Conservation (phyloP, 2,888 invertebrate species). For the Nemapogon koenigi region DNA sequence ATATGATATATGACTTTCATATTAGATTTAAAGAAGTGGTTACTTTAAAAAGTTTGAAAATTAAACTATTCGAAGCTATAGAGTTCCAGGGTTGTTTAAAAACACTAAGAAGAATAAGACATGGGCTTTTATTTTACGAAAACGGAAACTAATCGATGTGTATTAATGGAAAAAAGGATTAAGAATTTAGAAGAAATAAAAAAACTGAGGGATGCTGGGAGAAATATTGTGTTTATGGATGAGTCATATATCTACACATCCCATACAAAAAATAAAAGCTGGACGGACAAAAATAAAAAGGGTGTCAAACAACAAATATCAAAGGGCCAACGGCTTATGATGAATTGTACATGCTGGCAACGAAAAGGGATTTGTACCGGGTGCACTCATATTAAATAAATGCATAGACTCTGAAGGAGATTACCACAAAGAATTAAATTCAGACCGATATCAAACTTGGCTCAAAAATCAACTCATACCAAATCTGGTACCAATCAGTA, state of each 20-base stretch:
- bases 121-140: slow-evolving; percentile 6
- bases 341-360: slow-evolving; percentile 11
- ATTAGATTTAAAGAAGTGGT: background rate
- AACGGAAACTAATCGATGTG: slow-evolving; percentile 4
- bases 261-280: background rate
- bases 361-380: slow-evolving; percentile 1
- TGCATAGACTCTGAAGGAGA: background rate
- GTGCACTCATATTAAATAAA: slow-evolving; percentile 1
- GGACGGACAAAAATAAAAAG: slow-evolving; percentile 1
- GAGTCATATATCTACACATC: slow-evolving; percentile 11
- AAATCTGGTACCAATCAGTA: too few species aligned
- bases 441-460: slow-evolving; percentile 1
- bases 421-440: slow-evolving; percentile 2
- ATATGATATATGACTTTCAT: background rate
- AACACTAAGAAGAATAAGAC: background rate
- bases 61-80: background rate
- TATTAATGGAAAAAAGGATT: slow-evolving; percentile 10
- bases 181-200: slow-evolving; percentile 10
- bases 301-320: slow-evolving; percentile 4
- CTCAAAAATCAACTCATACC: slow-evolving; percentile 4
- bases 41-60: background rate
- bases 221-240: slow-evolving; percentile 12
- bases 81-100: background rate
- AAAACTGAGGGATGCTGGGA: slow-evolving; percentile 10
- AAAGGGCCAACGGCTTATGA: slow-evolving; percentile 2